phyloP scores from a whole-genome alignment of 1,140 invertebrate species.

The Formica exsecta region DNA sequence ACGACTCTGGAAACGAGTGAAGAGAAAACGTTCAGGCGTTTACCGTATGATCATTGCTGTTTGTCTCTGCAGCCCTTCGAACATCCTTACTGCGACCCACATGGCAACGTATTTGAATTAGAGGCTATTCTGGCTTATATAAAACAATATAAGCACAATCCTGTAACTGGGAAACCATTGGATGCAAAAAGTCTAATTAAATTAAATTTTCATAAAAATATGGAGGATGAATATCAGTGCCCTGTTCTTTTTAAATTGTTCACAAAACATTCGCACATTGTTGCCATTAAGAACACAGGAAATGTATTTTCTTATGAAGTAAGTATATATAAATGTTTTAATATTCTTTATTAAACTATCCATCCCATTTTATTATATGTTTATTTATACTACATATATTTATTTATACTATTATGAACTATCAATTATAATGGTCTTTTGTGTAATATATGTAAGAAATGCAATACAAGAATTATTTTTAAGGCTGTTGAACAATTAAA shows the following conservation, averaged over 20 bases:
- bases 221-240: conserved; percentile 95
- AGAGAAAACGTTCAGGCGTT: conserved; percentile 94
- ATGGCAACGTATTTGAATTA: conserved; percentile 96
- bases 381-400: neutral
- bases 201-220: conserved; percentile 96
- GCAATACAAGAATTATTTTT: conserved; percentile 65
- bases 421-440: neutral
- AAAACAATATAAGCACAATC: conserved; percentile 97
- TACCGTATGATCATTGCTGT: conserved; percentile 98
- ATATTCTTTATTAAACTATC: conserved; percentile 22
- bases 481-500: conserved; percentile 98
- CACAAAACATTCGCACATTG: conserved; percentile 98
- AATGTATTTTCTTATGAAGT: conserved; percentile 98
- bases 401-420: neutral
- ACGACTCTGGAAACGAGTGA: conserved; percentile 87
- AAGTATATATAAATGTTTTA: conserved; percentile 62
- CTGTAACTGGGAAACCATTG: conserved; percentile 96
- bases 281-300: conserved; percentile 95
- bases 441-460: neutral
- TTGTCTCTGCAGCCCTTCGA: conserved; percentile 97
- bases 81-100: conserved; percentile 95
- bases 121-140: conserved; percentile 95
- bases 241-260: conserved; percentile 98
- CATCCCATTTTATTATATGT: neutral
- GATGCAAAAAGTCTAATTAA: conserved; percentile 95